A percentile compares a stretch with the other conserved stretches of the same genome.
phyloP scores from a whole-genome alignment of 2,113 vertebrate species.

The Puma concolor region DNA sequence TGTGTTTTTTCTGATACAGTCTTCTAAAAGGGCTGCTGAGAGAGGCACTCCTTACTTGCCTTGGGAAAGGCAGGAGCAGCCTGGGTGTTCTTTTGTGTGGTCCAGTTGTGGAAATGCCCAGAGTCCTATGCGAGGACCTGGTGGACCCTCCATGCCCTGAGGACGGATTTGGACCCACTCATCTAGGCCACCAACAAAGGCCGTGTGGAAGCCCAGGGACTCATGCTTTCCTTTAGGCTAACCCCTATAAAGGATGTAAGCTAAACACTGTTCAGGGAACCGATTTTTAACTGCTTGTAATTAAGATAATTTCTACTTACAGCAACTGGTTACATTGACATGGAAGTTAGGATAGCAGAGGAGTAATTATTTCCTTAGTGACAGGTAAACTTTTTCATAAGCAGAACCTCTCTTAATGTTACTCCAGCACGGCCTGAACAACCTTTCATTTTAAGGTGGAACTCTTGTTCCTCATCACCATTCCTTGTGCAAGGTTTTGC shows the following conservation, averaged over 20 bases:
- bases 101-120: slow-evolving; percentile 62
- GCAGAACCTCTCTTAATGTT: background rate
- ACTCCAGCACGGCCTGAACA: background rate
- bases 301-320: slow-evolving; percentile 26
- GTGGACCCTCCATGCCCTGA: background rate
- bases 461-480: background rate
- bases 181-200: background rate
- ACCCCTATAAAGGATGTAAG: background rate
- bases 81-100: slow-evolving; percentile 67
- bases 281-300: slow-evolving; percentile 17
- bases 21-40: background rate
- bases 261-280: background rate
- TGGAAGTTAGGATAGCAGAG: slow-evolving; percentile 31
- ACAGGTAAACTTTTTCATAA: slow-evolving; percentile 46
- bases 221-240: background rate
- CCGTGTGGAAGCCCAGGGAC: background rate
- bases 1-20: slow-evolving; percentile 22
- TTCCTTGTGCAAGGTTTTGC: background rate
- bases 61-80: slow-evolving; percentile 2
- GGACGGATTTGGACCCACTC: background rate
- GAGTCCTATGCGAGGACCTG: background rate
- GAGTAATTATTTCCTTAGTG: slow-evolving; percentile 34
- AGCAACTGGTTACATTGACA: background rate
- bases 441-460: background rate
- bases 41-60: background rate